Conservation (phyloP, 1,140 invertebrate genomes). For the Tenebrio molitor region DNA sequence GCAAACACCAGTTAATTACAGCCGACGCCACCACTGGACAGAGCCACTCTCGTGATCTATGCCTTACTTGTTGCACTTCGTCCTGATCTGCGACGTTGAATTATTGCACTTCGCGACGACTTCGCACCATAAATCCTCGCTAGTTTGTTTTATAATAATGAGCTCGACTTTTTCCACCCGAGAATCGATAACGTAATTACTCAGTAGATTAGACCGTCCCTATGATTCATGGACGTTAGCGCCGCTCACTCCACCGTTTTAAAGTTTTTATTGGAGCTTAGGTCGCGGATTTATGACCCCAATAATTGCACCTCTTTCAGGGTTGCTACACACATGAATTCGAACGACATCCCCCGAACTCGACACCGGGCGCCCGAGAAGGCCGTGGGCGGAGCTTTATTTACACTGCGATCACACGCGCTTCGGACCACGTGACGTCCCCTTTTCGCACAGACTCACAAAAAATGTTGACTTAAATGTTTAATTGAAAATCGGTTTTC, state of each 20-base stretch:
- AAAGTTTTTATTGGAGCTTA: conserved; percentile 35
- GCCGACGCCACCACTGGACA: conserved; percentile 46
- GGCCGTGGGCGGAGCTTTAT: too few relatives aligned
- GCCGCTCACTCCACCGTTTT: conserved; percentile 11
- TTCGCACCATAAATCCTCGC: conserved; percentile 18
- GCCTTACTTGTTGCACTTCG: conserved; percentile 46
- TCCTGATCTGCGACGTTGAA: conserved; percentile 43
- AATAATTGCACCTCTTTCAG: conserved; percentile 17
- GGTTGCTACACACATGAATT: background rate
- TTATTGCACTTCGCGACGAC: conserved; percentile 30
- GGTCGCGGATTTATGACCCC: background rate
- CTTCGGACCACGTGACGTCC: too few relatives aligned
- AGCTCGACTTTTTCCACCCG: background rate
- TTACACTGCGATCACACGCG: too few relatives aligned
- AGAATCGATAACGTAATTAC: conserved; percentile 35
- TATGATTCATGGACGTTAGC: conserved; percentile 45
- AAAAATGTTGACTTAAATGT: too few relatives aligned
- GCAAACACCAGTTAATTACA: conserved; percentile 54
- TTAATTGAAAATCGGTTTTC: too few relatives aligned
- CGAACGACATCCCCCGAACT: background rate
- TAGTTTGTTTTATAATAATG: conserved; percentile 28
- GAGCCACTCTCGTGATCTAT: conserved; percentile 46
- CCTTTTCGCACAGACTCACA: too few relatives aligned
- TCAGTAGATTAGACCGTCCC: conserved; percentile 27
- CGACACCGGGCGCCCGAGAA: background rate